phyloP scores from a whole-genome alignment of 2,113 vertebrate species.

The Anseranas semipalmata region DNA sequence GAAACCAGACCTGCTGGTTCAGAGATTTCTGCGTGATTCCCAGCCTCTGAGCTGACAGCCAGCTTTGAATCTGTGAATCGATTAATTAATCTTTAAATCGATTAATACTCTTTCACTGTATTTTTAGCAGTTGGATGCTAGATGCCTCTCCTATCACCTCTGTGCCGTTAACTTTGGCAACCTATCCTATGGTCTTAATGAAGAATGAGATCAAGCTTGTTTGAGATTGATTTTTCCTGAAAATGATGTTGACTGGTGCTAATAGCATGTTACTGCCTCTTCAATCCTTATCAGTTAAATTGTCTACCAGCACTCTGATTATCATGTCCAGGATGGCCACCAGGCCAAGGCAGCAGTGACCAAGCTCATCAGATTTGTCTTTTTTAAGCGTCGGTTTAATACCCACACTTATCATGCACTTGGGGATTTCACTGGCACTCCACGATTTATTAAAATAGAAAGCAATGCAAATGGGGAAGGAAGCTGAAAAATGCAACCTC shows the following conservation, averaged over 20 bases:
- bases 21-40: background rate
- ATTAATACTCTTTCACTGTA: background rate
- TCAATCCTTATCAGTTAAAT: background rate
- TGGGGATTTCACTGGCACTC: background rate
- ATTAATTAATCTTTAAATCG: background rate
- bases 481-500: fast-evolving
- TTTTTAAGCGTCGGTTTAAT: background rate
- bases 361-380: background rate
- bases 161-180: background rate
- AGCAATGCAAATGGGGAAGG: background rate
- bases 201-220: background rate
- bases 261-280: background rate
- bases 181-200: background rate
- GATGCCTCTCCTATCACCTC: background rate
- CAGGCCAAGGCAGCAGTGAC: background rate
- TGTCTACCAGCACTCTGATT: background rate
- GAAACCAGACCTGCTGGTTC: background rate
- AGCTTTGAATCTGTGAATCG: background rate
- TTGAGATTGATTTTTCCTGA: conserved; percentile 3
- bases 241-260: background rate
- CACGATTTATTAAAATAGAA: background rate
- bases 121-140: background rate
- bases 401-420: background rate
- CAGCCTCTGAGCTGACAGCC: fast-evolving
- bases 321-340: background rate